A percentile compares a stretch with the other conserved stretches of the same genome.
Conservation (phyloP, 2,113 vertebrate species). For the Paraplagusia blochii region DNA sequence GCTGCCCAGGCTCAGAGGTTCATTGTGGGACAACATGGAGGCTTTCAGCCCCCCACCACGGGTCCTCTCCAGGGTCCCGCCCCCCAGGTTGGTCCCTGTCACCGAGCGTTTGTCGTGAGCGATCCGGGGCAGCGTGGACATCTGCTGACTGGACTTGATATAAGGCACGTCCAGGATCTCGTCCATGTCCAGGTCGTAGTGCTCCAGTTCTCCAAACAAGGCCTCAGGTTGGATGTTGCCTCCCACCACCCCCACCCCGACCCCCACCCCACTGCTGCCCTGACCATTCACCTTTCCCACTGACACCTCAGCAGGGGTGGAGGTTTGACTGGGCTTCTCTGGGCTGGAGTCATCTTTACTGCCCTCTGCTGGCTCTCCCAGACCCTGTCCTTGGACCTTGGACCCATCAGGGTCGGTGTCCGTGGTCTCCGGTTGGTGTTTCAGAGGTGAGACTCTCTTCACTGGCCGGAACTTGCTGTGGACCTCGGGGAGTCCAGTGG, state of each 20-base stretch:
- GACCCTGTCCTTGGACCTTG: constrained; percentile 73
- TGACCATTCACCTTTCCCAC: constrained; percentile 72
- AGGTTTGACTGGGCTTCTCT: constrained; percentile 61
- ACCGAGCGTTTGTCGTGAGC: constrained; percentile 81
- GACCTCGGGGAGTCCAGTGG: constrained; percentile 87
- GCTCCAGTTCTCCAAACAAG: constrained; percentile 89
- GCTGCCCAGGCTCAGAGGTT: constrained; percentile 67
- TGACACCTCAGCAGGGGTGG: constrained; percentile 60
- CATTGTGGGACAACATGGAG: constrained; percentile 70
- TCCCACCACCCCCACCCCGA: constrained; percentile 23
- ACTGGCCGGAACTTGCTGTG: constrained; percentile 96
- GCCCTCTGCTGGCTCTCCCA: constrained; percentile 74
- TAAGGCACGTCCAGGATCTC: constrained; percentile 99
- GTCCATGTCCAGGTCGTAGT: constrained; percentile 98
- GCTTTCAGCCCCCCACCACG: constrained; percentile 78
- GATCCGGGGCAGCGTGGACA: constrained; percentile 82
- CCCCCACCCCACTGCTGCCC: fast-evolving
- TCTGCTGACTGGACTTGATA: constrained; percentile 92
- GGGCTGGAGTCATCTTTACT: constrained; percentile 71
- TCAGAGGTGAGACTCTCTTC: constrained; percentile 94
- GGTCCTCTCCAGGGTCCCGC: constrained; percentile 63
- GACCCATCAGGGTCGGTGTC: constrained; percentile 79
- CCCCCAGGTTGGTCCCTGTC: constrained; percentile 65
- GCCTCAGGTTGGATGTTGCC: constrained; percentile 47
- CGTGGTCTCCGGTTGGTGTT: constrained; percentile 90